A percentile compares a stretch with the other conserved stretches of the same genome.
These are phyloP conservation scores for Encarsia formosa DNA, from an alignment of 2,888 invertebrate species.

Conservation along the genomic window DNA sequence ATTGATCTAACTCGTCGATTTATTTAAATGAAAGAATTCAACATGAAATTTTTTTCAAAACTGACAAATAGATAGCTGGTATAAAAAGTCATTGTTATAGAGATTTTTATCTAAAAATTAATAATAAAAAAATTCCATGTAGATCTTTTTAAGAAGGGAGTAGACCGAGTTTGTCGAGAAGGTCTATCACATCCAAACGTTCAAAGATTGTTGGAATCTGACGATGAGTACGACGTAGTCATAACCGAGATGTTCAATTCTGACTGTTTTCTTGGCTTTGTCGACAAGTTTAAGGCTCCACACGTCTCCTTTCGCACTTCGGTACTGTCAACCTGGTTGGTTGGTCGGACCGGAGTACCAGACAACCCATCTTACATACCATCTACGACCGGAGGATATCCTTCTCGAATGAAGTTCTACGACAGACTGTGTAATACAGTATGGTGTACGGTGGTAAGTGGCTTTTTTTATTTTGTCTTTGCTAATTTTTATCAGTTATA, in stretches of 20 bases:
- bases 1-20: too few relatives aligned
- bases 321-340: slow-evolving; percentile 59
- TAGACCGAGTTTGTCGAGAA: slow-evolving; percentile 42
- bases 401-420: slow-evolving; percentile 50
- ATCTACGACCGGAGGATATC: slow-evolving; percentile 53
- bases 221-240: slow-evolving; percentile 59
- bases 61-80: too few relatives aligned
- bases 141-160: slow-evolving; percentile 7
- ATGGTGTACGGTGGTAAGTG: too few relatives aligned
- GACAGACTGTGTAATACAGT: slow-evolving; percentile 53
- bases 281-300: slow-evolving; percentile 60
- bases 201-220: slow-evolving; percentile 19
- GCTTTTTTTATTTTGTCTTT: too few relatives aligned
- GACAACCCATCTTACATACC: slow-evolving; percentile 60
- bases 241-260: slow-evolving; percentile 69
- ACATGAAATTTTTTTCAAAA: too few relatives aligned
- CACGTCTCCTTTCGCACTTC: slow-evolving; percentile 47
- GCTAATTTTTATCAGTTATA: too few relatives aligned
- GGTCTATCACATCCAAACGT: slow-evolving; percentile 49
- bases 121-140: too few relatives aligned
- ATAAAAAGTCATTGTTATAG: too few relatives aligned
- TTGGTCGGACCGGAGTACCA: slow-evolving; percentile 57
- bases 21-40: too few relatives aligned
- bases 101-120: too few relatives aligned
- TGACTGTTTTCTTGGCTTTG: slow-evolving; percentile 67